Evolutionary conservation across 2,888 invertebrate genomes (phyloP), one percentile per base, ranked within the genome.

Genomic region (Syrphus vitripennis): DNA sequence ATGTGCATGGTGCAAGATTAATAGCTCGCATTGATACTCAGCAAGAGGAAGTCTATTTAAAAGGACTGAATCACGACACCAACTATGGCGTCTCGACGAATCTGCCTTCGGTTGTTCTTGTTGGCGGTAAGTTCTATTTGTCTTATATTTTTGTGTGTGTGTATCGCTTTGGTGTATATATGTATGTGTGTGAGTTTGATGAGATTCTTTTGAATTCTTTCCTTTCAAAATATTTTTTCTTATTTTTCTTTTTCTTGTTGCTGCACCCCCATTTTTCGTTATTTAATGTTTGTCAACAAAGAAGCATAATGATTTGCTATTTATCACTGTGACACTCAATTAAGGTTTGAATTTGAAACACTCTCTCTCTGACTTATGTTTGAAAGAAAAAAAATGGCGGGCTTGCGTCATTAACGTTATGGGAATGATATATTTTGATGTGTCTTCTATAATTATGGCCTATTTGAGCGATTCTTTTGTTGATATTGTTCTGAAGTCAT

Each of bases 21-120:
- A 96, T 96, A 90, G 97, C 97, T 63, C 95, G 95, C 90, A 97
- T 98, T n/a, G 97, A 98, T 91, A 96, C 96, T 88, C 93, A 95
- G 83, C 95, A 95, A 89, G 96, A 95, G 91, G 97, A 97, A 93
- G 96, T 96, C 0, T 96, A 95, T 90, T 93, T 98, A 79, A 95
- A 96, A 93, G 97, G 97, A 71, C 93, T 98, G 83, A 95, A 96
- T 92, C 95, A 96, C 89, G 96, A 96, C 90, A 96, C 96, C 83
- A 97, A 97, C 93, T 98, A 97, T 91, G 97, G 97, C 6, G 97
- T 97, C 37, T 95, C 96, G 57, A 96, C 96, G 89, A 97, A 97
- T 92, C 94, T 97, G 83, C 96, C 96, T 70, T 97, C 97, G 12
- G 97, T 97, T 57, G 97, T 97, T 88, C 94, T 97, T 87, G 96